These are phyloP conservation scores for Ethmia dodecea DNA, from an alignment of 2,888 invertebrate genomes.

Conservation along the genomic window DNA sequence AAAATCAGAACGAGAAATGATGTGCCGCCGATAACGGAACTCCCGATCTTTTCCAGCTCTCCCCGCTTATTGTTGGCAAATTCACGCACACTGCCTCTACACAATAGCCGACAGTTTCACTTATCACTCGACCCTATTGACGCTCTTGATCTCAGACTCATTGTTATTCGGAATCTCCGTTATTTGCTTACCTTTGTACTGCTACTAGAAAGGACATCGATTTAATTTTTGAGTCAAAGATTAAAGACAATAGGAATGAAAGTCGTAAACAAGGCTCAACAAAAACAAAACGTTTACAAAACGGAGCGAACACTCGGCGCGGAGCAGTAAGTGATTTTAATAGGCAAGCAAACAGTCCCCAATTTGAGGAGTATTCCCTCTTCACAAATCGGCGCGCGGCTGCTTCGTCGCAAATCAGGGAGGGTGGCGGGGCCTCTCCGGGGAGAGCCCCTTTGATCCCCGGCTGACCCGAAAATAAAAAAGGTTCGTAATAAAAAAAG, in stretches of 20 bases:
- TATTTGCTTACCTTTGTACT: no score
- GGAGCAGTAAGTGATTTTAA: constrained; percentile 71
- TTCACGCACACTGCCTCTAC: constrained; percentile 50
- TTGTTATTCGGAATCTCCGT: constrained; percentile 5
- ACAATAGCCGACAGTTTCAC: constrained; percentile 39
- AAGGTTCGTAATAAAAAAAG: constrained; percentile 75
- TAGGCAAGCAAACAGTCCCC: constrained; percentile 68
- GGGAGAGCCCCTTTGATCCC: constrained; percentile 76
- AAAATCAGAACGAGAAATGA: constrained; percentile 67
- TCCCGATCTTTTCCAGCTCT: constrained; percentile 22
- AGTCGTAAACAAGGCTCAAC: constrained; percentile 33
- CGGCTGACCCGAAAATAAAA: constrained; percentile 77
- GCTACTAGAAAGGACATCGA: no score
- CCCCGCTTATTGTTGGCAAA: constrained; percentile 40
- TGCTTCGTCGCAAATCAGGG: constrained; percentile 69
- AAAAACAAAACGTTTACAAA: constrained; percentile 41
- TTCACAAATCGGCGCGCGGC: constrained; percentile 72
- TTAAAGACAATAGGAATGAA: no score
- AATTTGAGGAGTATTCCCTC: constrained; percentile 70
- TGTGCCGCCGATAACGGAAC: constrained; percentile 51
- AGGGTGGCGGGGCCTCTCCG: constrained; percentile 42
- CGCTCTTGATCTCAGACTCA: constrained; percentile 20
- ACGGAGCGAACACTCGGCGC: constrained; percentile 38
- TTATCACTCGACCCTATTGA: constrained; percentile 26
- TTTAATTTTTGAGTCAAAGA: no score